Evolutionary conservation across 1,140 invertebrate species (phyloP), one percentile per base, ranked within the genome.

Genomic region (Drosophila sproati): DNA sequence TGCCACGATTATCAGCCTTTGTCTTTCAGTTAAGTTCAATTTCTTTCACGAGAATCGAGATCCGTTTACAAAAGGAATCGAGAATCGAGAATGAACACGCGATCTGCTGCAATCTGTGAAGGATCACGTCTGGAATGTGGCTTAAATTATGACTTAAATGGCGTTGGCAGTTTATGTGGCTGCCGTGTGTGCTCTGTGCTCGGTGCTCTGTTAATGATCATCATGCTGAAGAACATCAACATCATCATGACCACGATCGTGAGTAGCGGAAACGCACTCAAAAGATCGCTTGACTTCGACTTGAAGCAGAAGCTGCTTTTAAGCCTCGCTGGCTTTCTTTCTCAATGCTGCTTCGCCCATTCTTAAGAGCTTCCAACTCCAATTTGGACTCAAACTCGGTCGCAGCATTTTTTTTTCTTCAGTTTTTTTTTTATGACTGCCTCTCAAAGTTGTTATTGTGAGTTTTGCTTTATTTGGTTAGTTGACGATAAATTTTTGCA

Each of bases 101-200:
- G 69, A 61, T 73, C 60, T 70, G 78, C 79, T 76, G 80, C 85
- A 88, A 89, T 88, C 80, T 89, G 85, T 88, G 83, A 87, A 87
- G 82, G 85, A 89, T 89, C 85, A 82, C 85, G 78, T 73, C 80
- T 88, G 85, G 85, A 89, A 88, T 88, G 85, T 89, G 85, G 85
- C 85, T 88, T 88, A 88, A 88, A 88, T 88, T 88, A 88, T 88
- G 85, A 88, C 85, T 88, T 88, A 88, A 88, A 88, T 88, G 85
- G 85, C 85, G 85, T 88, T 88, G 85, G 85, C 85, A 88, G 85
- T 85, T 88, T 85, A 85, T 89, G 80, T 82, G 74, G 85, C 85
- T 88, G 85, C 85, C 71, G 85, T 89, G 85, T 89, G 73, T 70
- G 75, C 68, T 68, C 51, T 35, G n/a, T 31, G n/a, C n/a, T 20